Evolutionary conservation across 2,113 vertebrate genomes (phyloP), one percentile per base, ranked within the genome.

Genomic region (Nerophis ophidion): DNA sequence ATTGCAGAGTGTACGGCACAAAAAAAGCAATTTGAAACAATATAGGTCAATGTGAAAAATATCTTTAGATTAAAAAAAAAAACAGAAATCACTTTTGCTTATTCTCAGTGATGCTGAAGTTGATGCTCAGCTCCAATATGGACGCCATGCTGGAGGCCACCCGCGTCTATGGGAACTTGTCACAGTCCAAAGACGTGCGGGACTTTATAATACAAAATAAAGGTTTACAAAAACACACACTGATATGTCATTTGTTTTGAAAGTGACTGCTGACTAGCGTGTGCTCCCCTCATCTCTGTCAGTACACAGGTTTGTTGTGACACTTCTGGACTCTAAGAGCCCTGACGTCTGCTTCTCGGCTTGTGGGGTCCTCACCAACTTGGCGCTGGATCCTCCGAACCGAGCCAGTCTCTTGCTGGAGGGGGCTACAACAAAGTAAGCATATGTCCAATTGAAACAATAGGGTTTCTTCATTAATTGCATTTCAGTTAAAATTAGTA

Each of bases 291-390:
- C 4, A 51, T 49, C 49, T 52, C 60, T 60, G 59, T 61, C 80
- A 99, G 97, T 95, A 12, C 81, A 98, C 88, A 93, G 84, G 84
- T 95, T 97, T 68, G 45, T 93, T 65, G 88, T 95, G 35, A 83
- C 91, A 0, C 86, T 99, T 70, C 89, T 99, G 26, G 95, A 95
- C 81, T 91, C 93, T 10, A 93, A 91, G 84, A 92, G 89, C 61
- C 84, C 87, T n/a, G 93, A 97, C 14, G 74, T 97, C 72, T 99
- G 97, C 76, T 95, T 94, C 74, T 93, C 92, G 35, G 94, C 94
- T 72, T 97, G 94, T 61, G 97, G 96, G 50, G 93, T 99, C 67
- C 92, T 99, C 75, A 93, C 93, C 60, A 98, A 99, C 75, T 89
- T 98, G 74, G 74, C 84, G 47, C 61, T 75, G 72, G 84, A 87